These are phyloP conservation scores for Megalopta genalis DNA, from an alignment of 1,140 invertebrate species.

Conservation along the genomic window DNA sequence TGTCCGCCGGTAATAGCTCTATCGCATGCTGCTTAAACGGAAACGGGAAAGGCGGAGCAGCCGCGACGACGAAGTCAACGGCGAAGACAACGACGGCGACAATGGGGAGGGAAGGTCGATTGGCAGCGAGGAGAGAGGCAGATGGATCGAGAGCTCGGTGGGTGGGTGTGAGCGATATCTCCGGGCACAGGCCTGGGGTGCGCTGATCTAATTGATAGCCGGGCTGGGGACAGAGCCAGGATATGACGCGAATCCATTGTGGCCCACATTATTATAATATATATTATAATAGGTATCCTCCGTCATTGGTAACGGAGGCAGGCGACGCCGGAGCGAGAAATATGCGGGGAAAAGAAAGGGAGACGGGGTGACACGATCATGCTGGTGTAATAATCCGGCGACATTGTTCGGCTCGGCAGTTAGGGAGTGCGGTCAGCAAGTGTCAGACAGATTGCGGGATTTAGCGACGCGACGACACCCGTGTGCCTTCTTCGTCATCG, in stretches of 20 bases:
- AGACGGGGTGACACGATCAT: conserved; percentile 46
- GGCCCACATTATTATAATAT: conserved; percentile 74
- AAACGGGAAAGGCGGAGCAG: conserved; percentile 40
- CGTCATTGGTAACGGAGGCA: conserved; percentile 48
- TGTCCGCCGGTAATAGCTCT: conserved; percentile 69
- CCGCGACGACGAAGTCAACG: conserved; percentile 19
- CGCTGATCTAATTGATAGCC: conserved; percentile 77
- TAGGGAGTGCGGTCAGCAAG: conserved; percentile 54
- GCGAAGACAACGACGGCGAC: conserved; percentile 21
- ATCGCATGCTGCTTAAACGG: conserved; percentile 69
- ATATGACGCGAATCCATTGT: conserved; percentile 79
- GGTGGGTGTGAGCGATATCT: conserved; percentile 65
- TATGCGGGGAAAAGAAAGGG: conserved; percentile 55
- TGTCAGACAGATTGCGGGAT: conserved; percentile 54
- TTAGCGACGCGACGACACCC: conserved; percentile 1
- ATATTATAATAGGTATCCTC: conserved; percentile 61
- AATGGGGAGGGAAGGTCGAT: conserved; percentile 24
- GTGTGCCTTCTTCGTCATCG: background rate
- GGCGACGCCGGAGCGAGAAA: conserved; percentile 48
- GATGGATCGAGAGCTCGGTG: conserved; percentile 38
- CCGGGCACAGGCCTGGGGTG: conserved; percentile 67
- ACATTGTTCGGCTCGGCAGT: conserved; percentile 63
- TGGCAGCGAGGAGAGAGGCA: conserved; percentile 19
- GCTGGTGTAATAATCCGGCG: conserved; percentile 57
- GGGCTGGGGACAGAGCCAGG: conserved; percentile 72